Evolutionary conservation across 2,113 vertebrate species (phyloP), one percentile per base, ranked within the genome.

Genomic region (Misgurnus mizolepis): DNA sequence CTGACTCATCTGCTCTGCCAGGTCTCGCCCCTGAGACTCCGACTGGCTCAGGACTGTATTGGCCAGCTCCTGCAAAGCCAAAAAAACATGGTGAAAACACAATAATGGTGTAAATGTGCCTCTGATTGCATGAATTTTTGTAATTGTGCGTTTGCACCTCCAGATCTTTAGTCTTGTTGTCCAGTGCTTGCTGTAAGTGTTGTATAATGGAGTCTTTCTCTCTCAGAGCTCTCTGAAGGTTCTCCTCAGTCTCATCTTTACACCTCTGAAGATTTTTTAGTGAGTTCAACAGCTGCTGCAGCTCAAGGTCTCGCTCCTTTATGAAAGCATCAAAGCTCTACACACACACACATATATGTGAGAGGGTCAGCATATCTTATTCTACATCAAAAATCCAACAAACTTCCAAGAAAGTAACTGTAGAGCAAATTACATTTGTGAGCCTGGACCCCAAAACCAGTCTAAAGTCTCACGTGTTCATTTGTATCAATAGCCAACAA

Each of bases 251-350:
- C 65, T 94, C 94, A 82, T 94, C 93, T 65, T 93, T 94, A 45
- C 90, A 89, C 87, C 89, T 91, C 83, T 95, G 89, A 79, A 94
- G 90, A 80, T 88, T 90, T 81, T 94, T 95, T 58, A 92, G 85
- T 0, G 93, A 93, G 76, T 92, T 93, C 77, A 90, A 85, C 71
- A 94, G 92, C 80, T 95, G 94, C 84, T 94, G 90, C 82, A 95
- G 86, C 86, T 95, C 95, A 22, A 87, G 85, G 61, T 95, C 95
- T 81, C 96, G 95, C 88, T 94, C 96, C 86, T 89, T 95, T 81
- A 95, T 87, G 22, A 92, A 67, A 65, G 85, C 86, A 76, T 95
- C 91, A 47, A 95, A 93, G 84, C 89, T 95, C 96, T 97, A 87
- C 0, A 84, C 15, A 61, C 49, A 60, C 3, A 66, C 39, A 80